Evolutionary conservation across 2,113 vertebrate genomes (phyloP).

Genomic region (Eulemur macaco): DNA sequence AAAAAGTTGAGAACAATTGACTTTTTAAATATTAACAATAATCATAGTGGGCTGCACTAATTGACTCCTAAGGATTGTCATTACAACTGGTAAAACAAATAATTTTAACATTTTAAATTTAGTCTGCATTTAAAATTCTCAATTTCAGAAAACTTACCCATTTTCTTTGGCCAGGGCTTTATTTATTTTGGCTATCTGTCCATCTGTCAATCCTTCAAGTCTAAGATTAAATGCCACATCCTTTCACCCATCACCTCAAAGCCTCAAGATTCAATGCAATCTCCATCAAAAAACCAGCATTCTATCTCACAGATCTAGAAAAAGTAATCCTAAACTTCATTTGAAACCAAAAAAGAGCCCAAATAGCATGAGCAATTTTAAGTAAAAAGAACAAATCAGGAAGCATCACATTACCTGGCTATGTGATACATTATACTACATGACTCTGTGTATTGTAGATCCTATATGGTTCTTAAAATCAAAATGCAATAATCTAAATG

Average conservation of each 20-base stretch:
- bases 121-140: not conserved
- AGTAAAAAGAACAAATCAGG: too few relatives aligned
- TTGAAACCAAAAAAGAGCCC: too few relatives aligned
- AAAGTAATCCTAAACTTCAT: too few relatives aligned
- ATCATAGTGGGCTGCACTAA: not conserved
- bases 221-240: not conserved
- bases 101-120: not conserved
- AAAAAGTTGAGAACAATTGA: not conserved
- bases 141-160: not conserved
- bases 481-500: not conserved
- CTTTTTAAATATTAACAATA: not conserved
- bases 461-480: not conserved
- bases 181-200: not conserved
- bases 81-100: not conserved
- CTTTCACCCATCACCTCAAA: not conserved
- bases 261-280: not conserved
- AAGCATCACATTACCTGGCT: too few relatives aligned
- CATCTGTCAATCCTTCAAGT: not conserved
- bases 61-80: not conserved
- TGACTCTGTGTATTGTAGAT: not conserved
- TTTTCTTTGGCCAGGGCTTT: not conserved
- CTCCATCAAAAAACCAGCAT: too few relatives aligned
- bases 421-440: not conserved
- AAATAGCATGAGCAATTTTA: too few relatives aligned
- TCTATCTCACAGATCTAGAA: too few relatives aligned